Conservation (phyloP, 2,113 vertebrate genomes). For the Tragelaphus imberbis region DNA sequence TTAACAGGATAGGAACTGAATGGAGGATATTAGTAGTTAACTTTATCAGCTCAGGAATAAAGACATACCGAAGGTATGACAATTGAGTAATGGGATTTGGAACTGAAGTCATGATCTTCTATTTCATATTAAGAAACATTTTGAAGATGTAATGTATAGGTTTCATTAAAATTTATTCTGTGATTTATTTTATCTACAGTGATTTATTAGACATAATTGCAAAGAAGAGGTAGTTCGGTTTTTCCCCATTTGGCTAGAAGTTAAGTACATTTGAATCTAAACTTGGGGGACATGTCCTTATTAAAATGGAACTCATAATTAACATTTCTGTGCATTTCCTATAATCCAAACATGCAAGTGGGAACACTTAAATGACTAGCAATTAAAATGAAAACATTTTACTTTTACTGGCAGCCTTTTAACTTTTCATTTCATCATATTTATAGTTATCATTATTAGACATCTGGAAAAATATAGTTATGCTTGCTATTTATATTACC, state of each 20-base stretch:
- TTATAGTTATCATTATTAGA: slow-evolving; percentile 74
- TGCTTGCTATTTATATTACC: slow-evolving; percentile 72
- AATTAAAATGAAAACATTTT: slow-evolving; percentile 74
- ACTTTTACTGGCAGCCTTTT: slow-evolving; percentile 67
- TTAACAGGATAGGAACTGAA: slow-evolving; percentile 1
- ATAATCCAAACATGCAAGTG: slow-evolving; percentile 58
- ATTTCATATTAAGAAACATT: slow-evolving; percentile 63
- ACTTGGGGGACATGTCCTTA: slow-evolving; percentile 61
- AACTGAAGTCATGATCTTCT: slow-evolving; percentile 39
- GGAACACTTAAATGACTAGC: slow-evolving; percentile 63
- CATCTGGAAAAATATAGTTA: slow-evolving; percentile 75
- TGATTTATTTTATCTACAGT: slow-evolving; percentile 55
- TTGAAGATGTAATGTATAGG: slow-evolving; percentile 66
- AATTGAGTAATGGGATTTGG: slow-evolving; percentile 58
- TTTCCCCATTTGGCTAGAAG: slow-evolving; percentile 43
- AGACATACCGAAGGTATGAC: slow-evolving; percentile 22
- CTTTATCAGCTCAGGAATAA: slow-evolving; percentile 35
- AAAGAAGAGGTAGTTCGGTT: slow-evolving; percentile 12
- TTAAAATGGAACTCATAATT: slow-evolving; percentile 61
- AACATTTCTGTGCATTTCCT: slow-evolving; percentile 65
- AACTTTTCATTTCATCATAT: slow-evolving; percentile 70
- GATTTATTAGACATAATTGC: slow-evolving; percentile 61
- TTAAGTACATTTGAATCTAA: slow-evolving; percentile 58
- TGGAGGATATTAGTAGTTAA: slow-evolving; percentile 1
- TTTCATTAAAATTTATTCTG: slow-evolving; percentile 69